Conservation (phyloP, 2,113 vertebrate species). For the Hemibagrus wyckioides region DNA sequence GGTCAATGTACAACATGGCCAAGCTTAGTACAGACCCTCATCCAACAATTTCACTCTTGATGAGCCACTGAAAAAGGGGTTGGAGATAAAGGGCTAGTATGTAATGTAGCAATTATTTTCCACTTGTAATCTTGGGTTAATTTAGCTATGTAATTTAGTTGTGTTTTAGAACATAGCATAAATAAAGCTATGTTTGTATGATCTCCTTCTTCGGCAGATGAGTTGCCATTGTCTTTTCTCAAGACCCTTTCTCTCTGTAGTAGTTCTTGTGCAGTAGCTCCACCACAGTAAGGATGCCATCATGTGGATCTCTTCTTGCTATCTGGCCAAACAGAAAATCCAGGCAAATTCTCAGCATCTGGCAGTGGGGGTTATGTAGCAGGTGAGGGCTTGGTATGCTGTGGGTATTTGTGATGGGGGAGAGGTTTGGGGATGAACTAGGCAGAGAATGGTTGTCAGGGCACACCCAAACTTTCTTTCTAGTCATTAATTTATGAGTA, state of each 20-base stretch:
- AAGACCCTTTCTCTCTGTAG: neutral
- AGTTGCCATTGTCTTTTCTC: neutral
- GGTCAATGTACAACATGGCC: neutral
- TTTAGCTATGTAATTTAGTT: neutral
- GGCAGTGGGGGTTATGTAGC: no score
- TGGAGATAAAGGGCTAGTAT: neutral
- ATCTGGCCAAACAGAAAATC: no score
- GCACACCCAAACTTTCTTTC: no score
- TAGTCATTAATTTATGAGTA: neutral
- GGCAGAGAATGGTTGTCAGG: no score
- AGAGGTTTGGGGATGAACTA: no score
- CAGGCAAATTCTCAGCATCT: no score
- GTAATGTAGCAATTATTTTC: no score
- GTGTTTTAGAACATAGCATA: neutral
- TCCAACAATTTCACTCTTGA: neutral
- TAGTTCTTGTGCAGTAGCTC: neutral
- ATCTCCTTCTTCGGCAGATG: neutral
- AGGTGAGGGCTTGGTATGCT: no score
- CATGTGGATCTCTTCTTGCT: neutral
- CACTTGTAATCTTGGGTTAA: neutral
- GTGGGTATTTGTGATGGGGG: no score
- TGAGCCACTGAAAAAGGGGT: neutral
- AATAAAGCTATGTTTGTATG: no score
- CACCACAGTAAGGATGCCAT: neutral
- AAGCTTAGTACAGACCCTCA: neutral